Base-by-base conservation (phyloP, 2,797 vertebrate genomes). In the Amblyraja radiata region DNA sequence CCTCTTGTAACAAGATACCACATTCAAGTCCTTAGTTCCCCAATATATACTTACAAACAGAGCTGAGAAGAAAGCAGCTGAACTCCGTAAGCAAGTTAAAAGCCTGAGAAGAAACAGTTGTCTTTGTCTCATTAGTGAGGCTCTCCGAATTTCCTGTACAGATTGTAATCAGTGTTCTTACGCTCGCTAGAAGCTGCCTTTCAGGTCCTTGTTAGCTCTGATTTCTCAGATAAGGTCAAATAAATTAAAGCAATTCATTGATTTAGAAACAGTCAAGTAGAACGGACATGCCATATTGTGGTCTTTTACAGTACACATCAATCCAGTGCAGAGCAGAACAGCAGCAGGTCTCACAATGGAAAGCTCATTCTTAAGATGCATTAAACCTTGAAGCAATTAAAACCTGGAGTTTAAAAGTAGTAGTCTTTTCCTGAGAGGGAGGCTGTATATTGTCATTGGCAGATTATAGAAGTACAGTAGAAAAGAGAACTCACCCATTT, bases 211-310 rank as follows among this genome's bases (percentile, higher is more conserved):
- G 71, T 76, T 92, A 71, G 90, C 90, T 92, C 39, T 11, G 39
- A 58, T 92, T 76, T 92, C 90, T 92, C 71, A 92, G 90, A 92
- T 92, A 92, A 92, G 71, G 90, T 92, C 90, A 92, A 92, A 92
- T 74, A 92, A 91, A 91, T 71, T 73, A 91, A 92, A 74, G 71
- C 90, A 54, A 54, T 76, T 92, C 11, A 92, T 92, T 92, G 90
- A 92, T 92, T 92, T 76, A 46, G 68, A 92, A 92, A 92, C 90
- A 74, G 71, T 92, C 58, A 92, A 92, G 90, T 76, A 76, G 71
- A 92, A 54, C 71, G 58, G 68, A 74, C 63, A 90, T 16, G 88
- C 21, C 4, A 63, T 76, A 76, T 76, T 76, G 23, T 92, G 39
- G 71, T 8, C 36, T 91, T 74, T 68, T 46, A 92, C 90, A 58